A percentile compares a stretch with the other conserved stretches of the same genome.
Evolutionary conservation across 2,888 invertebrate species (phyloP).

Genomic region (Chrysolina haemoptera): DNA sequence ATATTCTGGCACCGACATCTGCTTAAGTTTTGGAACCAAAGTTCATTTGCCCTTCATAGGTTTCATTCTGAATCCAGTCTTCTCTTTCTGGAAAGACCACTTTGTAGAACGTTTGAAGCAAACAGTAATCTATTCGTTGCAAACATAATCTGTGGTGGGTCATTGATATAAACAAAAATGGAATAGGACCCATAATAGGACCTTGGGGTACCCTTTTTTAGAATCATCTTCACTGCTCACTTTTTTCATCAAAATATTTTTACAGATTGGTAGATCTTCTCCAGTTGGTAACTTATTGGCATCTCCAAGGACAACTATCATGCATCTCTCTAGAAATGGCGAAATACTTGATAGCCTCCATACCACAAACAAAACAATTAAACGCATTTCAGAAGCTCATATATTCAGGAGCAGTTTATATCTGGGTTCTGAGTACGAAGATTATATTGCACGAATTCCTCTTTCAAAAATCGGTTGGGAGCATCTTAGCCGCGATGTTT

Average conservation of each 20-base stretch:
- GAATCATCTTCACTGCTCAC: no score
- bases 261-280: conserved; percentile 79
- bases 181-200: no score
- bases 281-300: conserved; percentile 60
- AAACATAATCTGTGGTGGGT: no score
- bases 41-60: no score
- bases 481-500: conserved; percentile 51
- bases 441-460: conserved; percentile 77
- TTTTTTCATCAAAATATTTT: conserved; percentile 43
- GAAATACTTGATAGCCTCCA: conserved; percentile 80
- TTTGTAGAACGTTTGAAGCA: no score
- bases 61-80: no score
- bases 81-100: no score
- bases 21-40: no score
- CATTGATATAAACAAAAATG: no score
- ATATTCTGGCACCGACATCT: no score
- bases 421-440: conserved; percentile 79
- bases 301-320: conserved; percentile 73
- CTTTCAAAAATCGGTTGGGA: conserved; percentile 71
- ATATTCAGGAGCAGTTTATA: conserved; percentile 78
- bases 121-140: no score
- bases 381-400: conserved; percentile 77
- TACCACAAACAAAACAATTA: conserved; percentile 74
- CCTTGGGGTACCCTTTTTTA: no score
- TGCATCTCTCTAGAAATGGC: conserved; percentile 81